Conservation (phyloP, 2,797 vertebrate species). For the Xenentodon cancila region DNA sequence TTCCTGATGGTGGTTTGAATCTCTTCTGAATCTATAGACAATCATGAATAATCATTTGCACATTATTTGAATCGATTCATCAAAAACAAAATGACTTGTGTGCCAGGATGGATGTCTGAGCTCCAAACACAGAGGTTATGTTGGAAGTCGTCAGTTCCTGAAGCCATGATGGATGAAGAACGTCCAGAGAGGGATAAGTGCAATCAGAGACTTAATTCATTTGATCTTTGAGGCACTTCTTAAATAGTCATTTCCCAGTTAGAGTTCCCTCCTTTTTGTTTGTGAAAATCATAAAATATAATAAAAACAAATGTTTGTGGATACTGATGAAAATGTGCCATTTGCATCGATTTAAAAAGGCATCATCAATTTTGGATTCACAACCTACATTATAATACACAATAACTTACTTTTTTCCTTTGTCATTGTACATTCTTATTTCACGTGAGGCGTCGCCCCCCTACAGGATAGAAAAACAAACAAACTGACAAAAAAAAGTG, state of each 20-base stretch:
- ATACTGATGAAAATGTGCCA: conserved; percentile 80
- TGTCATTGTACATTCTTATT: conserved; percentile 85
- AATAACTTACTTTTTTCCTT: conserved; percentile 66
- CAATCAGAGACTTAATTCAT: conserved; percentile 69
- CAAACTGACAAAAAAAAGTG: conserved; percentile 62
- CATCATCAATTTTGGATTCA: conserved; percentile 81
- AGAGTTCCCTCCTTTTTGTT: conserved; percentile 7
- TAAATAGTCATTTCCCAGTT: conserved; percentile 76
- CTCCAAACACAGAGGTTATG: not conserved
- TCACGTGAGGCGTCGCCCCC: conserved; percentile 60
- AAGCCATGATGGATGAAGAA: conserved; percentile 16
- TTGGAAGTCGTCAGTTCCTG: conserved; percentile 1
- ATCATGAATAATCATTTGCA: conserved; percentile 7
- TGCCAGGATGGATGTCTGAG: not conserved
- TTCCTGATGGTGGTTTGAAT: no score
- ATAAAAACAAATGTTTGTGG: conserved; percentile 37
- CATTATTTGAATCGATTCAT: no score
- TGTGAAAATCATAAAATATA: conserved; percentile 43
- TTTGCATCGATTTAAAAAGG: conserved; percentile 86
- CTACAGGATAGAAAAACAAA: conserved; percentile 51
- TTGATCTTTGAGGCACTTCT: conserved; percentile 87
- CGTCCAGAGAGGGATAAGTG: conserved; percentile 44
- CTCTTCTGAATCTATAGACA: not conserved
- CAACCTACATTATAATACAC: conserved; percentile 84
- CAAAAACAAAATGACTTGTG: conserved; percentile 1